Evolutionary conservation across 2,797 vertebrate genomes (phyloP).

Genomic region (Paratrypauchen microcephalus): DNA sequence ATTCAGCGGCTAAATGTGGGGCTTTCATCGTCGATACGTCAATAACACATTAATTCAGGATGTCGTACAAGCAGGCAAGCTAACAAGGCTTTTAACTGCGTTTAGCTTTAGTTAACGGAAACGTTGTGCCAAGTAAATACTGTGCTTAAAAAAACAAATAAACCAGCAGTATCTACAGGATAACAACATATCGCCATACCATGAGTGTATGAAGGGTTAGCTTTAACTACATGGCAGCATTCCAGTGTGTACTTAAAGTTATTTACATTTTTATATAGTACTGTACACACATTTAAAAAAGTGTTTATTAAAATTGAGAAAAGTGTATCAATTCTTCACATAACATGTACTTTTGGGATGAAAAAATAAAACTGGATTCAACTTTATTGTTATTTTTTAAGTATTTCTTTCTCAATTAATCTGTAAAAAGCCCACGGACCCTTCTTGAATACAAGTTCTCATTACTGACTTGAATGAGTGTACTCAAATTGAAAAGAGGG

Average conservation of each 20-base stretch:
- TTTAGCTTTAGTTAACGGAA: constrained; percentile 13
- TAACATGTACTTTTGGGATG: neutral
- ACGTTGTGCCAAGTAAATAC: neutral
- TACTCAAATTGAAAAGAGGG: neutral
- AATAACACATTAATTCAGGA: constrained; percentile 53
- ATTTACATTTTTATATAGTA: neutral
- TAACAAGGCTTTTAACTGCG: constrained; percentile 30
- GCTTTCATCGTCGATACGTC: constrained; percentile 53
- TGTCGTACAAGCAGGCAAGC: constrained; percentile 30
- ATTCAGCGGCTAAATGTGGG: constrained; percentile 37
- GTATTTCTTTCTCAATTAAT: neutral
- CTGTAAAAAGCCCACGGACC: too few species aligned
- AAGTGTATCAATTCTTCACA: neutral
- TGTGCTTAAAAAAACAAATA: too few species aligned
- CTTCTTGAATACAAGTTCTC: neutral
- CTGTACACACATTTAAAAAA: too few species aligned
- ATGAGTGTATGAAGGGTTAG: neutral
- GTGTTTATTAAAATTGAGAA: too few species aligned
- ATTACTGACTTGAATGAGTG: neutral
- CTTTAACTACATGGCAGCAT: neutral
- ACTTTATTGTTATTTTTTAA: neutral
- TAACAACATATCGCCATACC: neutral
- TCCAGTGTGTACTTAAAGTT: neutral
- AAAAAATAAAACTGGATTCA: neutral
- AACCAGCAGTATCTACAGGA: neutral